A percentile compares a stretch with the other conserved stretches of the same genome.
Conservation (phyloP, 2,888 invertebrate species). For the Eupsilia transversa region DNA sequence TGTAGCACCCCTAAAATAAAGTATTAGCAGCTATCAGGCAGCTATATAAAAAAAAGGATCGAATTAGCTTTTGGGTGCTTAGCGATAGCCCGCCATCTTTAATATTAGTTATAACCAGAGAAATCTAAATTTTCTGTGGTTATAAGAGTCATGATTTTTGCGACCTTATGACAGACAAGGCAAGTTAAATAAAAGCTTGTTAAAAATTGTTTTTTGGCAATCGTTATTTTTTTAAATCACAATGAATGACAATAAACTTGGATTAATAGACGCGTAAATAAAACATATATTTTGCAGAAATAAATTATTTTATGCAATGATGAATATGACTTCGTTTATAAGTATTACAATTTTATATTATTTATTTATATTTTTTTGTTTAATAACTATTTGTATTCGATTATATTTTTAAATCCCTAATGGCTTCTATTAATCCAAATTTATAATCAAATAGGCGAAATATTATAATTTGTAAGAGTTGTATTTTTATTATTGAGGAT, state of each 20-base stretch:
- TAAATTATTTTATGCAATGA: not conserved
- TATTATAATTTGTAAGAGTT: slow-evolving; percentile 59
- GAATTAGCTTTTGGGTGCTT: not conserved
- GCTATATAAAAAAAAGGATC: not conserved
- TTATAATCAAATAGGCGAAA: slow-evolving; percentile 33
- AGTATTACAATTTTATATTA: not conserved
- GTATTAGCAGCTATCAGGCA: not conserved
- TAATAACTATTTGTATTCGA: slow-evolving; percentile 1
- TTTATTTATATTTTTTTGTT: not conserved
- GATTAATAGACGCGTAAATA: slow-evolving; percentile 21
- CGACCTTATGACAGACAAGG: slow-evolving; percentile 49
- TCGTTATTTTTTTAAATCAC: slow-evolving; percentile 28
- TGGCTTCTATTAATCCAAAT: slow-evolving; percentile 33
- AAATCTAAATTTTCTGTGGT: too few relatives aligned
- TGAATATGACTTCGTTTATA: slow-evolving; percentile 5
- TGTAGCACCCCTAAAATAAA: not conserved
- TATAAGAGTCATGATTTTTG: slow-evolving; percentile 8
- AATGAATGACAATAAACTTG: slow-evolving; percentile 21
- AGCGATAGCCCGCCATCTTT: not conserved
- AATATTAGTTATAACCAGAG: not conserved
- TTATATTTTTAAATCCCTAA: slow-evolving; percentile 4
- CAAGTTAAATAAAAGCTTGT: too few relatives aligned
- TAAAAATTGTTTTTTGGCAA: too few relatives aligned
- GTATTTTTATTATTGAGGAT: slow-evolving; percentile 65
- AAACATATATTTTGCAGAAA: not conserved